phyloP scores from a whole-genome alignment of 2,113 vertebrate species.

The Chionodraco myersi region DNA sequence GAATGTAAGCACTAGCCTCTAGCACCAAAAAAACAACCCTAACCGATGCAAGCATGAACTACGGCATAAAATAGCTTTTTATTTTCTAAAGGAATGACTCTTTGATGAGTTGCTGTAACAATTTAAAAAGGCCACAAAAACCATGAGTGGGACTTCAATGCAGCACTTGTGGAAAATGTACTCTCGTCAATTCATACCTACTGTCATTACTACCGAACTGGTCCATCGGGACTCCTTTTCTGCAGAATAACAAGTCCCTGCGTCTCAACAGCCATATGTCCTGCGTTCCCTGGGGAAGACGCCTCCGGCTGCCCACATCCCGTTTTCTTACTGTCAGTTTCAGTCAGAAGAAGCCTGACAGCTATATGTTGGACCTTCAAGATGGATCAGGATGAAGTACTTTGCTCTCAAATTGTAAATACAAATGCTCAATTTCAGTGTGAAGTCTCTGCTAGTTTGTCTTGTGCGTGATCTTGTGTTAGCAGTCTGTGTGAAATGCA shows the following conservation, averaged over 20 bases:
- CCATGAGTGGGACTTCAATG: conserved; percentile 22
- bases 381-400: conserved; percentile 30
- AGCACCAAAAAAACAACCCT: conserved; percentile 16
- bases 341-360: conserved; percentile 54
- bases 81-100: conserved; percentile 1
- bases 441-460: conserved; percentile 4
- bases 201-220: conserved; percentile 78
- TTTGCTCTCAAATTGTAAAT: conserved; percentile 23
- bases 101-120: conserved; percentile 17
- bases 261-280: conserved; percentile 79
- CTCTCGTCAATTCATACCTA: conserved; percentile 65
- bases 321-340: conserved; percentile 63
- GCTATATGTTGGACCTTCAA: conserved; percentile 40
- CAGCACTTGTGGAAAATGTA: conserved; percentile 69
- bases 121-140: conserved; percentile 42
- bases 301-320: conserved; percentile 59
- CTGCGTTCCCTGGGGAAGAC: conserved; percentile 55
- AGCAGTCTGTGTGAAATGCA: not conserved
- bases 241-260: conserved; percentile 77
- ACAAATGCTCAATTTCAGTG: conserved; percentile 6
- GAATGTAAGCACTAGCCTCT: conserved; percentile 48
- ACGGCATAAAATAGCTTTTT: conserved; percentile 1
- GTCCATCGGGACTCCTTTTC: conserved; percentile 72
- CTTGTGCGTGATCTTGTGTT: not conserved
- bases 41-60: not conserved